Base-by-base conservation (phyloP, 1,140 invertebrate genomes). In the Solenopsis invicta region DNA sequence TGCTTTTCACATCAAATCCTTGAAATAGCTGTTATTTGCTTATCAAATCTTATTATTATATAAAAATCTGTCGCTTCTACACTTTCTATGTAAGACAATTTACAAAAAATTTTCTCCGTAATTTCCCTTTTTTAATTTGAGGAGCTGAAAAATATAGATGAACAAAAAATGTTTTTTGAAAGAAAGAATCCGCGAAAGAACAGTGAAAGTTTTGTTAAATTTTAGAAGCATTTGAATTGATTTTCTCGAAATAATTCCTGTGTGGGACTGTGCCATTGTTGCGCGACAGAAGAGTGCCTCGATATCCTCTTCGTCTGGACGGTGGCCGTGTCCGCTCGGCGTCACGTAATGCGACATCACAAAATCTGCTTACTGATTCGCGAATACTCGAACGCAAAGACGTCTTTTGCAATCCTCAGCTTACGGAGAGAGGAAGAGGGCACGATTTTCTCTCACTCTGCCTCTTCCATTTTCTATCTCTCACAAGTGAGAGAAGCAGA, bases 341-440 rank as follows among this genome's bases (percentile, higher is more conserved):
- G 41, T 82, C 66, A 41, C 54, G 71, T 82, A 82, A 82, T 82
- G 18, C 78, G 48, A 48, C 78, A 81, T 81, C 52, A 24, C 66
- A 34, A 84, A 84, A 75, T 84, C 80, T 84, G 69, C 80, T 84
- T 84, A 84, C 54, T 72, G 80, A 84, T 75, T 75, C 80, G 69
- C 80, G 80, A 84, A 84, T 74, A 62, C 56, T 75, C 41, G 21
- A 75, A 84, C 56, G 80, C 13, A 84, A 84, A 84, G 80, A 75
- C 45, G 80, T n/a, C 54, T 74, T 72, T 41, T 54, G 54, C 69
- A 41, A 84, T 84, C 41, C 9, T 62, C 41, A 84, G 80, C 80
- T 84, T 84, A 84, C 41, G 59, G 24, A 18, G 2, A 59, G 41
- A 74, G 41, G 48, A 29, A 18, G 41, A 21, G 13, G 29, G 67